These are phyloP conservation scores for Porphyrio hochstetteri DNA, from an alignment of 2,113 vertebrate species.

Conservation along the genomic window DNA sequence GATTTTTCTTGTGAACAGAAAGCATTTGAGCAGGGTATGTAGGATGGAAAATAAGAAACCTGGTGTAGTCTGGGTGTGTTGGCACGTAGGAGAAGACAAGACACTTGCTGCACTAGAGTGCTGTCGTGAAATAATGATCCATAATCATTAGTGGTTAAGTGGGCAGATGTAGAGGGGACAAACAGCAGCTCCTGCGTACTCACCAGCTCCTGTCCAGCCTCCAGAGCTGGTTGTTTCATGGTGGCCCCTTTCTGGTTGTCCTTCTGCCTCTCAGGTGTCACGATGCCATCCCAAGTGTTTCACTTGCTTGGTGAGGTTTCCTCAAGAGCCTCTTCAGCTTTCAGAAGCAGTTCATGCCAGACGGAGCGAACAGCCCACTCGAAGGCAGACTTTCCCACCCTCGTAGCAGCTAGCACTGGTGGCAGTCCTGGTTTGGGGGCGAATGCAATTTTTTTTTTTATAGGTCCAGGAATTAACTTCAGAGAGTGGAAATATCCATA, in stretches of 20 bases:
- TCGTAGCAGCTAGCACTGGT: neutral
- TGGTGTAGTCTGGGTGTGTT: accelerated
- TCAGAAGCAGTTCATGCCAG: neutral
- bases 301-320: neutral
- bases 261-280: neutral
- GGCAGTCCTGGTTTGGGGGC: neutral
- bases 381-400: neutral
- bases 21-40: neutral
- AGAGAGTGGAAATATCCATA: neutral
- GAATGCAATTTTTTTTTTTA: neutral
- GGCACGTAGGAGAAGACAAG: neutral
- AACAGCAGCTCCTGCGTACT: neutral
- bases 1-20: neutral
- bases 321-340: neutral
- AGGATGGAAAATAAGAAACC: neutral
- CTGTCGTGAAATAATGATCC: neutral
- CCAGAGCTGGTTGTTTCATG: neutral
- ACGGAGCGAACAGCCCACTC: neutral
- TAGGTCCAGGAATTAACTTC: neutral
- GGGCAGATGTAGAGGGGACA: neutral
- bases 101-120: neutral
- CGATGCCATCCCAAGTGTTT: accelerated
- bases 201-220: neutral
- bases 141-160: neutral
- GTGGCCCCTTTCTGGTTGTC: neutral